Conservation (phyloP, 2,888 invertebrate genomes). For the Nowickia ferox region DNA sequence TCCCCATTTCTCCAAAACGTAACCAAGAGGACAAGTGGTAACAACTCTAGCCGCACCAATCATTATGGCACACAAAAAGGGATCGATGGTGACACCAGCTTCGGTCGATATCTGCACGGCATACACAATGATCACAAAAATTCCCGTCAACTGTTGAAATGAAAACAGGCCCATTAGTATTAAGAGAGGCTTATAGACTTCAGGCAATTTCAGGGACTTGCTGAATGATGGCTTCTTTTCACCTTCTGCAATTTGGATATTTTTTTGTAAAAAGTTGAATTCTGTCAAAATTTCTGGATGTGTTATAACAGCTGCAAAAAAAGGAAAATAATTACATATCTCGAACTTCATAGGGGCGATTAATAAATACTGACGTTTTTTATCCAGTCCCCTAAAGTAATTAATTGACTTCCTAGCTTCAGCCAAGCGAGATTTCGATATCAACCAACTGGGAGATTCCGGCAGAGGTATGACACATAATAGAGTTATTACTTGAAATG, state of each 20-base stretch:
- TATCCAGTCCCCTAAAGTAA: slow-evolving; percentile 85
- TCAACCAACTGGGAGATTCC: slow-evolving; percentile 89
- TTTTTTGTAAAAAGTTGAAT: slow-evolving; percentile 78
- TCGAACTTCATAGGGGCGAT: not conserved
- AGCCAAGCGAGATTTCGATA: slow-evolving; percentile 85
- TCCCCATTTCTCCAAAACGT: slow-evolving; percentile 86
- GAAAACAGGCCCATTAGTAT: slow-evolving; percentile 87
- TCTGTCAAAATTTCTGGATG: slow-evolving; percentile 79
- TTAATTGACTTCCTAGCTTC: slow-evolving; percentile 86
- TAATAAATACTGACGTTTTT: slow-evolving; percentile 74
- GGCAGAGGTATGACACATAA: slow-evolving; percentile 85
- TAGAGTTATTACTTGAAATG: slow-evolving; percentile 79
- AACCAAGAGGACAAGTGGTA: slow-evolving; percentile 86
- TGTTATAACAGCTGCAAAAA: slow-evolving; percentile 76
- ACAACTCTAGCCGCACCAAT: slow-evolving; percentile 87
- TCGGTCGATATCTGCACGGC: slow-evolving; percentile 87
- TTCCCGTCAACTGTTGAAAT: slow-evolving; percentile 88
- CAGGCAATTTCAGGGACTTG: slow-evolving; percentile 78
- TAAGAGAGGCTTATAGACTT: slow-evolving; percentile 81
- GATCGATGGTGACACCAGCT: slow-evolving; percentile 86
- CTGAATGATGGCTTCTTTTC: slow-evolving; percentile 77
- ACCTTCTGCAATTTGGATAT: slow-evolving; percentile 75
- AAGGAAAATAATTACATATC: not conserved
- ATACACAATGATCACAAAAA: slow-evolving; percentile 89
- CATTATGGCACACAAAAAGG: slow-evolving; percentile 87